Percentiles rank a stretch among this genome's conserved stretches.
phyloP scores from a whole-genome alignment of 1,140 invertebrate genomes.

The Rhyzopertha dominica region DNA sequence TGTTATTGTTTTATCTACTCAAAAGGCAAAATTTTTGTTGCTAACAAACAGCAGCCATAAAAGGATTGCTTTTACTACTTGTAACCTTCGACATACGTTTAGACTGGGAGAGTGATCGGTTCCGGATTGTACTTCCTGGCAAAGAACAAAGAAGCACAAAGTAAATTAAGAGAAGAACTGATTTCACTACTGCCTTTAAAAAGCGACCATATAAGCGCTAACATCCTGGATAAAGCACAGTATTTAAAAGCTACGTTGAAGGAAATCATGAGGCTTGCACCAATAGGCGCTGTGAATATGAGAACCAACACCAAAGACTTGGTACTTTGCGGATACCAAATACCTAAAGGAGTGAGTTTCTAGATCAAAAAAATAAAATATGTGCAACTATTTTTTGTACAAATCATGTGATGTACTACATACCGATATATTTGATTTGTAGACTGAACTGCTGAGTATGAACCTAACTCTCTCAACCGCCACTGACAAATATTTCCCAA shows the following conservation, averaged over 20 bases:
- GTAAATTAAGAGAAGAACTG: slow-evolving; percentile 31
- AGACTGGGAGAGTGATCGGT: slow-evolving; percentile 31
- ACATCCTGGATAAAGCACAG: slow-evolving; percentile 51
- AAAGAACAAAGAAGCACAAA: slow-evolving; percentile 31
- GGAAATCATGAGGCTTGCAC: slow-evolving; percentile 55
- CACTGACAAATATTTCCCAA: slow-evolving; percentile 25
- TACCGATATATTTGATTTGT: slow-evolving; percentile 16
- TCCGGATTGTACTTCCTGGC: slow-evolving; percentile 30
- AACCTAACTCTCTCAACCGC: slow-evolving; percentile 41
- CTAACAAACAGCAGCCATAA: no score
- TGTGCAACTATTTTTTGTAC: no score
- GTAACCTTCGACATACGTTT: no score
- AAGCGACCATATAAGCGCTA: slow-evolving; percentile 27
- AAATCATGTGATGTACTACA: slow-evolving; percentile 2
- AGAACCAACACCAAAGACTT: slow-evolving; percentile 51
- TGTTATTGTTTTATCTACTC: no score
- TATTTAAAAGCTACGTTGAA: slow-evolving; percentile 64
- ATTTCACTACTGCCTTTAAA: slow-evolving; percentile 26
- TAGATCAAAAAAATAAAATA: neutral
- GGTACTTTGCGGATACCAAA: slow-evolving; percentile 52
- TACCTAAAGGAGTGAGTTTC: slow-evolving; percentile 56
- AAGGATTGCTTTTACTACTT: no score
- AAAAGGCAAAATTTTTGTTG: no score
- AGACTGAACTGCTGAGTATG: slow-evolving; percentile 22
- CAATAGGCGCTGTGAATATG: slow-evolving; percentile 49